Evolutionary conservation across 35 echinoderm and acorn worm genomes (phyloP).

Genomic region (Stichopus chloronotus): DNA sequence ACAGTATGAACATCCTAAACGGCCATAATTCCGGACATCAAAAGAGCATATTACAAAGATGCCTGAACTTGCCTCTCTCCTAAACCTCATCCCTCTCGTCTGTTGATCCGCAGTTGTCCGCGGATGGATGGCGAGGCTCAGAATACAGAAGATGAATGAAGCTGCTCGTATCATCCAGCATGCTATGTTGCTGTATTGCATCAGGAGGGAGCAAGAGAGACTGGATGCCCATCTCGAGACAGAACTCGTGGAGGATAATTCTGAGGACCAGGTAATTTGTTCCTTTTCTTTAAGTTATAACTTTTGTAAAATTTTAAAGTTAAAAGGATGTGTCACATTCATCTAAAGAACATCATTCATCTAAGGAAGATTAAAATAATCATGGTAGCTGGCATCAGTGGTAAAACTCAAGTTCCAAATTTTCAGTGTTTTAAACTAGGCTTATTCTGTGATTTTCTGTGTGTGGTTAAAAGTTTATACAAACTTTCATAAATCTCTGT

Average conservation of each 20-base stretch:
- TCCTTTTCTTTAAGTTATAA: not conserved
- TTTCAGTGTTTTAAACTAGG: too few species aligned
- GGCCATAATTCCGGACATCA: too few species aligned
- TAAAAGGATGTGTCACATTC: not conserved
- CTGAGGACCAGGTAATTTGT: not conserved
- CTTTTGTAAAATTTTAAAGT: not conserved
- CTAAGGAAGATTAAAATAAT: too few species aligned
- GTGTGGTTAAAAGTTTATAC: too few species aligned
- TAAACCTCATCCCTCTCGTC: too few species aligned
- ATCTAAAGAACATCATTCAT: not conserved
- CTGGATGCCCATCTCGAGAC: slow-evolving; percentile 7
- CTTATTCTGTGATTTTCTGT: too few species aligned
- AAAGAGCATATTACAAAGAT: too few species aligned
- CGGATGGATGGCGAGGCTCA: slow-evolving; percentile 65
- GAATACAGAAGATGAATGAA: slow-evolving; percentile 64
- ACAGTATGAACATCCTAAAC: too few species aligned
- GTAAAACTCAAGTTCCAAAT: too few species aligned
- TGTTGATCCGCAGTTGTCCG: slow-evolving; percentile 45
- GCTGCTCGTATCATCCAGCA: slow-evolving; percentile 88
- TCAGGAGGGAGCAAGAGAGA: slow-evolving; percentile 71
- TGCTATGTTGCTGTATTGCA: slow-evolving; percentile 77
- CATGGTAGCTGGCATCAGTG: too few species aligned
- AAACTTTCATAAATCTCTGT: too few species aligned
- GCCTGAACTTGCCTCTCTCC: not conserved
- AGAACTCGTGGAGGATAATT: not conserved